phyloP scores from a whole-genome alignment of 2,888 invertebrate genomes.

The Calameuta pallipes region DNA sequence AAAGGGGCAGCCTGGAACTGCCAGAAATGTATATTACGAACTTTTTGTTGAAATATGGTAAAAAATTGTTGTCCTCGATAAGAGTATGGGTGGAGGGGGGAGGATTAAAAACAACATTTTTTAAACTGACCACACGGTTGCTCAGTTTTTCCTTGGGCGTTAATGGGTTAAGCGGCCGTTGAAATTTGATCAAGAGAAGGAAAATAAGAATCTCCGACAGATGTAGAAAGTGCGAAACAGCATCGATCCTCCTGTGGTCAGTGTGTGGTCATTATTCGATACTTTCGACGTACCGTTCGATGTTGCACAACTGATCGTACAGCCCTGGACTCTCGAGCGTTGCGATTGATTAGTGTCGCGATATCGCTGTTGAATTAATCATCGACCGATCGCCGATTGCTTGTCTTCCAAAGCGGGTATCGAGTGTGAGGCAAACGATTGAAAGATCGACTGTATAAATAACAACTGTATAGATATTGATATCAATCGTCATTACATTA shows the following conservation, averaged over 20 bases:
- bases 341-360: not conserved
- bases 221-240: not conserved
- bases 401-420: not conserved
- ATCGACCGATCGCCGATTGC: not conserved
- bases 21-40: no score
- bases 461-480: not conserved
- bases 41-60: no score
- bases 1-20: no score
- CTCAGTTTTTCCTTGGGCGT: no score
- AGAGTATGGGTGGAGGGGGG: no score
- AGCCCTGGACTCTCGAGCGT: not conserved
- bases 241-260: not conserved
- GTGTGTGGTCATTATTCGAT: slow-evolving; percentile 6
- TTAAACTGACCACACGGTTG: no score
- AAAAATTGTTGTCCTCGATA: no score
- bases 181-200: not conserved
- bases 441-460: no score
- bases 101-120: no score
- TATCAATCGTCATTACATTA: not conserved
- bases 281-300: slow-evolving; percentile 5
- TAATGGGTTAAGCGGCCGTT: not conserved
- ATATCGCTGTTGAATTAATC: not conserved
- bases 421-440: not conserved
- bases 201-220: not conserved
- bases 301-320: not conserved